A percentile compares a stretch with the other conserved stretches of the same genome.
These are phyloP conservation scores for Tribolium freemani DNA, from an alignment of 2,888 invertebrate species.

Conservation along the genomic window DNA sequence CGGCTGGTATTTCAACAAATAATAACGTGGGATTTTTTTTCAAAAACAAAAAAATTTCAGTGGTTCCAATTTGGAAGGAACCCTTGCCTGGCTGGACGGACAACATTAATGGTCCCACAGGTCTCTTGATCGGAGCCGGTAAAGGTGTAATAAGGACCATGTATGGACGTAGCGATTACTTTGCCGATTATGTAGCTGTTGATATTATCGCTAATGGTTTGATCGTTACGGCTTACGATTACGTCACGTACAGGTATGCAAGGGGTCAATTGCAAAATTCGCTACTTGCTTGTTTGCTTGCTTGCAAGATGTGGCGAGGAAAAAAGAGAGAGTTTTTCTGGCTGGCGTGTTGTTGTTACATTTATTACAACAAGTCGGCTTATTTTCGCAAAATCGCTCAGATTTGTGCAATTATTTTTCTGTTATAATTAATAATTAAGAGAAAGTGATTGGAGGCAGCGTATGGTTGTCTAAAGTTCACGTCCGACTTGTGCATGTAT, in stretches of 20 bases:
- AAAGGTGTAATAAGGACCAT: slow-evolving; percentile 89
- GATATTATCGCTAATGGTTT: slow-evolving; percentile 85
- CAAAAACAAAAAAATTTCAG: slow-evolving; percentile 62
- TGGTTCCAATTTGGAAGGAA: slow-evolving; percentile 88
- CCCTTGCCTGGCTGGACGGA: slow-evolving; percentile 92
- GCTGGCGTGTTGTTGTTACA: not conserved
- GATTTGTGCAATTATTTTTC: not conserved
- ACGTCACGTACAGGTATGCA: slow-evolving; percentile 20
- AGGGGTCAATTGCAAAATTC: not conserved
- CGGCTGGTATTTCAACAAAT: slow-evolving; percentile 71
- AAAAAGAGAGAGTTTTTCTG: slow-evolving; percentile 69
- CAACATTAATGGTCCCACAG: slow-evolving; percentile 91
- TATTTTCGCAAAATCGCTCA: not conserved
- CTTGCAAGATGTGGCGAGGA: not conserved
- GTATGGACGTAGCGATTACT: slow-evolving; percentile 83
- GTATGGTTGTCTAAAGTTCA: not conserved
- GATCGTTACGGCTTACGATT: slow-evolving; percentile 43
- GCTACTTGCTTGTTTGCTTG: not conserved
- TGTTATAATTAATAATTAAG: not conserved
- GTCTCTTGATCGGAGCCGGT: slow-evolving; percentile 83
- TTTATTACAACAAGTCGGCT: not conserved
- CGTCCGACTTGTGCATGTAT: not conserved
- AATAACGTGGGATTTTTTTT: not conserved
- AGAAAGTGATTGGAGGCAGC: not conserved
- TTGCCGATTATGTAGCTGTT: slow-evolving; percentile 86